Base-by-base conservation (phyloP, 2,113 vertebrate genomes). In the Passer domesticus region DNA sequence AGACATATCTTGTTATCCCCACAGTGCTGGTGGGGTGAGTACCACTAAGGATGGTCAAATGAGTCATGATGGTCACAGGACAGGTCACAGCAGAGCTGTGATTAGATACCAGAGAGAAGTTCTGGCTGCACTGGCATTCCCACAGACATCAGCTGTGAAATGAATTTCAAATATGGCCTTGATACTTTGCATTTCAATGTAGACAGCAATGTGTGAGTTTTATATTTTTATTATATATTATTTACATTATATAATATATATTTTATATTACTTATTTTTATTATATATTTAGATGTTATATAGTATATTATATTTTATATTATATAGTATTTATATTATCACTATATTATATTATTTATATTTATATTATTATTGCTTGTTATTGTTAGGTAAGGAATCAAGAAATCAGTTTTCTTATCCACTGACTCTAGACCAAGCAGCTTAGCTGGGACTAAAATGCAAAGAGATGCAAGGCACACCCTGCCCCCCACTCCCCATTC, bases 61-160 rank as follows among this genome's bases (percentile, higher is more conserved):
- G 83, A 89, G 81, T 75, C 74, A 60, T 3, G 43, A 76, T 27
- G 59, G 88, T 80, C 95, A 94, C 92, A 80, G 86, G 92, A 90
- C 85, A 63, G 80, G 76, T 23, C 95, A 87, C 88, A 90, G 82
- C 30, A 2, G 60, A 11, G 64, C 88, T 21, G 21, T 43, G 86
- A 95, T 93, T 78, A 89, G 80, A 83, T 87, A 93, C 31, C 8
- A 19, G 24, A 30, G 16, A 1, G 31, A 46, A 63, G 24, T 20
- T 74, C 75, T 23, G 39, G 20, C 79, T 50, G 46, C 33, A 3
- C 0, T 41, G 83, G 43, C 66, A 41, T 31, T 90, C 76, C 50
- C 43, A 23, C 52, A 14, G 59, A 10, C 67, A 75, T 49, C 50
- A 35, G 59, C 66, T 43, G 55, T 83, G 53, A 64, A 60, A 64